Evolutionary conservation across 1,140 invertebrate genomes (phyloP).

Genomic region (Ips typographus): DNA sequence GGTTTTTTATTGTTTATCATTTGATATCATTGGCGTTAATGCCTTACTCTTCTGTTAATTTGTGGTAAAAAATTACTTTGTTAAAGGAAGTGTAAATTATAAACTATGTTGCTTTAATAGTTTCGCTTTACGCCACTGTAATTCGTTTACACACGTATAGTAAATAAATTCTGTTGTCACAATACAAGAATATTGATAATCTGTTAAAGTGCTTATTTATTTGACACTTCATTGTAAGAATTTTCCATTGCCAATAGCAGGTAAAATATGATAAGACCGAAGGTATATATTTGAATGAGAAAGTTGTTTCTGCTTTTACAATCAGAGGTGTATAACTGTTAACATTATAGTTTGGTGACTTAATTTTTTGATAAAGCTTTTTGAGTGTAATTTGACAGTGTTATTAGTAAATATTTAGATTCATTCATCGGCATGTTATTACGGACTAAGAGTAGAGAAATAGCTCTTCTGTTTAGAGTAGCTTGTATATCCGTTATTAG

Average conservation of each 20-base stretch:
- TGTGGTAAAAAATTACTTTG: too few relatives aligned
- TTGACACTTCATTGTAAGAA: constrained; percentile 17
- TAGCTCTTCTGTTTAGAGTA: constrained; percentile 40
- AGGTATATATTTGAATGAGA: constrained; percentile 30
- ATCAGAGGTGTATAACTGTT: constrained; percentile 3
- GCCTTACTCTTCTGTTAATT: too few relatives aligned
- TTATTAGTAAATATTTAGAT: too few relatives aligned
- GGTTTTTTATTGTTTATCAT: too few relatives aligned
- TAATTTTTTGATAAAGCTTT: not conserved
- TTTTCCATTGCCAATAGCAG: constrained; percentile 34
- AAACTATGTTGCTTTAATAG: too few relatives aligned
- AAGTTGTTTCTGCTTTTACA: constrained; percentile 28
- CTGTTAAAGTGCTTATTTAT: constrained; percentile 12
- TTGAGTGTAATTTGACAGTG: too few relatives aligned
- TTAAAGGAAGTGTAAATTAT: too few relatives aligned
- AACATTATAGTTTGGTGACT: not conserved
- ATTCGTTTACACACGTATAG: constrained; percentile 1
- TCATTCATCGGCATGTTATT: constrained; percentile 42
- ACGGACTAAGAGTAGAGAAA: constrained; percentile 44
- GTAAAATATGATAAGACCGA: not conserved
- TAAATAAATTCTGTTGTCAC: constrained; percentile 17
- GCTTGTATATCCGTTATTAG: constrained; percentile 39
- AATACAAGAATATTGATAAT: constrained; percentile 14
- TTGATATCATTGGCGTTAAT: too few relatives aligned
- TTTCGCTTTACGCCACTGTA: not conserved